Percentiles rank a stretch among this genome's conserved stretches.
phyloP scores from a whole-genome alignment of 92 coral and sea anemone genomes.

The Scolanthus callimorphus region DNA sequence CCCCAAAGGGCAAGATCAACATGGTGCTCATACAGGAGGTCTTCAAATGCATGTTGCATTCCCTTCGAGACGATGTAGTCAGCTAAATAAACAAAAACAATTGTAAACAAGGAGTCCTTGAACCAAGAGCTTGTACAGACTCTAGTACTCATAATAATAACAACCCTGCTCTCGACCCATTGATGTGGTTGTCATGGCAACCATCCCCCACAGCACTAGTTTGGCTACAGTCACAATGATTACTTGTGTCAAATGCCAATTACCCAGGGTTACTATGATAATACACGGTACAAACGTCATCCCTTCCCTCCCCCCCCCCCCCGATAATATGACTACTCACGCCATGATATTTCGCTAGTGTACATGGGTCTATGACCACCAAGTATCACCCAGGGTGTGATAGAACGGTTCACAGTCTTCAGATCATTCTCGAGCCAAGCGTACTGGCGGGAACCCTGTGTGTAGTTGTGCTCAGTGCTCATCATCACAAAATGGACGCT shows the following conservation, averaged over 20 bases:
- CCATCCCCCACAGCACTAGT: too few relatives aligned
- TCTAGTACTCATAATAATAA: too few relatives aligned
- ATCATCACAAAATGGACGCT: conserved; percentile 84
- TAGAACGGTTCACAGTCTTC: conserved; percentile 52
- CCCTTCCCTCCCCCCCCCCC: too few relatives aligned
- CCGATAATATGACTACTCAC: too few relatives aligned
- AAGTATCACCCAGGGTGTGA: conserved; percentile 77
- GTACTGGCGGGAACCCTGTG: conserved; percentile 69
- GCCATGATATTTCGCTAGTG: conserved; percentile 66
- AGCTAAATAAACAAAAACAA: conserved; percentile 26
- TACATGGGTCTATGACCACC: conserved; percentile 90
- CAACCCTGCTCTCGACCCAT: too few relatives aligned
- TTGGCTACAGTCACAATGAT: too few relatives aligned
- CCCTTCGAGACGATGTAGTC: conserved; percentile 61
- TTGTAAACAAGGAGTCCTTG: too few relatives aligned
- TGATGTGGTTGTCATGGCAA: too few relatives aligned
- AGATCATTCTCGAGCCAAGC: conserved; percentile 68
- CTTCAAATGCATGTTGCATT: conserved; percentile 41
- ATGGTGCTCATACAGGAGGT: conserved; percentile 38
- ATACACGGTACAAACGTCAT: too few relatives aligned
- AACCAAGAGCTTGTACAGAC: too few relatives aligned
- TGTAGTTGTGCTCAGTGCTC: conserved; percentile 77
- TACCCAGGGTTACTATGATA: too few relatives aligned
- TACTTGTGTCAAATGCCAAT: too few relatives aligned
- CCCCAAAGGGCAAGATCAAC: conserved; percentile 61